Evolutionary conservation across 53 echinoderm and acorn worm genomes (phyloP).

Genomic region (Apostichopus leukothele): DNA sequence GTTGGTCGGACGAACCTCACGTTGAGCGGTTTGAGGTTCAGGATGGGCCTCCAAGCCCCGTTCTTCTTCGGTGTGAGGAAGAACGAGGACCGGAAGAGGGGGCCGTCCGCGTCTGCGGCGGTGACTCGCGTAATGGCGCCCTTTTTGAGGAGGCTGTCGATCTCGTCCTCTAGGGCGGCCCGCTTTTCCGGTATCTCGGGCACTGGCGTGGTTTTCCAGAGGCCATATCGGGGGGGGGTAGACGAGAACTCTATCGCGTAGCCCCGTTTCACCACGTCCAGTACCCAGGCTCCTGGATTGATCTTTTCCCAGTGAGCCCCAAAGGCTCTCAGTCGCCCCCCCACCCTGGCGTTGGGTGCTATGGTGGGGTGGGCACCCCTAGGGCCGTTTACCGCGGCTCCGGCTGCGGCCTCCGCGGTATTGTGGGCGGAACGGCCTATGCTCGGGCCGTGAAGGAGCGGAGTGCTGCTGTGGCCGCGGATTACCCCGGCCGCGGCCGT

Average conservation of each 20-base stretch:
- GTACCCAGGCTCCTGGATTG: background rate
- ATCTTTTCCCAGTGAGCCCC: background rate
- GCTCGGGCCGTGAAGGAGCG: background rate
- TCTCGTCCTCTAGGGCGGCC: background rate
- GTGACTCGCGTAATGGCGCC: background rate
- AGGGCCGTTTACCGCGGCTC: too few species aligned
- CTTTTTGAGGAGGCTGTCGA: background rate
- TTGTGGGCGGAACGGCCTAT: background rate
- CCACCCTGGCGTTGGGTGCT: background rate
- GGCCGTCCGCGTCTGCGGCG: background rate
- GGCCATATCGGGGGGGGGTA: background rate
- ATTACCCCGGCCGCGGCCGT: background rate
- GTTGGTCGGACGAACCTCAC: background rate
- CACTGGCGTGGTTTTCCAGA: background rate
- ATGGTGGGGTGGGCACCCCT: slow-evolving; percentile 22
- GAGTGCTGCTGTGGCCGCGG: background rate
- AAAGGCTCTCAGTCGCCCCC: background rate
- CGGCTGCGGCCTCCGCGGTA: background rate
- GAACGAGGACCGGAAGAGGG: background rate
- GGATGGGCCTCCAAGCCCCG: too few species aligned
- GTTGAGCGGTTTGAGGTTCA: background rate
- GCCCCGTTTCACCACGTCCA: background rate
- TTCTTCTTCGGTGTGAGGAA: background rate
- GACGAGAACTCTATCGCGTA: background rate
- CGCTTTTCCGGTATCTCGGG: background rate